Percentiles rank a stretch among this genome's conserved stretches.
Evolutionary conservation across 2,888 invertebrate genomes (phyloP).

Genomic region (Sinelater perroti): DNA sequence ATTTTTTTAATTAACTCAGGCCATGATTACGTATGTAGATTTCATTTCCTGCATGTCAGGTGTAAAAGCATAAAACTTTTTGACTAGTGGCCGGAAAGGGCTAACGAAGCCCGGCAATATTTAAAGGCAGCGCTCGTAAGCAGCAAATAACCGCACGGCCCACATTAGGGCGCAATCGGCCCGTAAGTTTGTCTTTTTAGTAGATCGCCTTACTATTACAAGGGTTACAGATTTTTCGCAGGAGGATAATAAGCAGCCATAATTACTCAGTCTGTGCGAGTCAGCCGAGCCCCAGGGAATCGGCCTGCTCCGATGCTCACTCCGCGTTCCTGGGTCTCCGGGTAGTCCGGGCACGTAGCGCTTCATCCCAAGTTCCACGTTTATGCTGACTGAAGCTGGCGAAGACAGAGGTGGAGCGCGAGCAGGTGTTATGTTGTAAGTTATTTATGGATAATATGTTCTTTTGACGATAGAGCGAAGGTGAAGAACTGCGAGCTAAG

Average conservation of each 20-base stretch:
- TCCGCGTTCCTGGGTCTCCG: constrained; percentile 29
- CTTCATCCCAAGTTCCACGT: constrained; percentile 33
- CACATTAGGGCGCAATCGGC: constrained; percentile 15
- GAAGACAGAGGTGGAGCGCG: constrained; percentile 39
- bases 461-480: constrained; percentile 33
- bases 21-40: too few species aligned
- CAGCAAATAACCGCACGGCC: background rate
- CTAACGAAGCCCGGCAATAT: too few species aligned
- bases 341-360: constrained; percentile 34
- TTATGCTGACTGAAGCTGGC: constrained; percentile 38
- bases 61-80: too few species aligned
- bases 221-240: constrained; percentile 44
- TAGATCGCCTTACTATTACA: constrained; percentile 35
- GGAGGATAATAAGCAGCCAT: constrained; percentile 45
- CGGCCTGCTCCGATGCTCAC: constrained; percentile 33
- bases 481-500: constrained; percentile 29
- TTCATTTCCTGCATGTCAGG: too few species aligned
- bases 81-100: background rate
- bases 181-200: constrained; percentile 40
- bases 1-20: too few species aligned
- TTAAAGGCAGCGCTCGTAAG: too few species aligned
- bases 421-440: constrained; percentile 39
- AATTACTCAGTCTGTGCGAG: constrained; percentile 41
- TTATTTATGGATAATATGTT: constrained; percentile 39
- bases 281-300: constrained; percentile 28